Evolutionary conservation across 2,113 vertebrate genomes (phyloP).

Genomic region (Cercocebus atys): DNA sequence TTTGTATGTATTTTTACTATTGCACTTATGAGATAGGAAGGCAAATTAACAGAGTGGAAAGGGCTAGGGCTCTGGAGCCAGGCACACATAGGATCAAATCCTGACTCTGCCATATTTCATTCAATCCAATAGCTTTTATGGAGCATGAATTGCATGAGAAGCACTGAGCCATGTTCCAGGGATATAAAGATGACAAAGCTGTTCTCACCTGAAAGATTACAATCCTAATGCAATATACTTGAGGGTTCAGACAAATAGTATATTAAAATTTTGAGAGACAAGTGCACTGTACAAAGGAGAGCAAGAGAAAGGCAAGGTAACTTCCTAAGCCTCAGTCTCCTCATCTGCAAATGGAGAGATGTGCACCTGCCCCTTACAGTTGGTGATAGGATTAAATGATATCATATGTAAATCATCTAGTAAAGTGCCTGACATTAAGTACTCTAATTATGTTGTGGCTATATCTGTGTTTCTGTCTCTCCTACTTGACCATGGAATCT

Average conservation of each 20-base stretch:
- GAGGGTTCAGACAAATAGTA: not conserved
- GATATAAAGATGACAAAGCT: not conserved
- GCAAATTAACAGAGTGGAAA: not conserved
- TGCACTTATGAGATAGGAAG: not conserved
- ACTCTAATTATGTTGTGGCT: not conserved
- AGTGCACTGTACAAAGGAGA: not conserved
- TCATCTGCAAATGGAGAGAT: not conserved
- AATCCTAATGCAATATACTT: not conserved
- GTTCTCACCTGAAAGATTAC: not conserved
- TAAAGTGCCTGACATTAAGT: not conserved
- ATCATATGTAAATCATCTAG: not conserved
- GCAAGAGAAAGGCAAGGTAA: not conserved
- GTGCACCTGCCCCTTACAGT: too few species aligned
- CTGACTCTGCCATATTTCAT: not conserved
- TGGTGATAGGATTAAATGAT: not conserved
- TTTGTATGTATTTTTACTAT: not conserved
- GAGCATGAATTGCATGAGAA: not conserved
- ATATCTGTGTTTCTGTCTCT: not conserved
- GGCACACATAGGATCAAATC: not conserved
- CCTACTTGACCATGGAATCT: not conserved
- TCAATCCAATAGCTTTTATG: not conserved
- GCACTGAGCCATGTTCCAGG: not conserved
- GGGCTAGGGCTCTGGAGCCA: not conserved
- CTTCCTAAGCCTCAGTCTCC: not conserved
- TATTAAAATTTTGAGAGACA: not conserved